Percentiles rank a stretch among this genome's conserved stretches.
phyloP scores from a whole-genome alignment of 2,888 invertebrate species.

The Pocota personata region DNA sequence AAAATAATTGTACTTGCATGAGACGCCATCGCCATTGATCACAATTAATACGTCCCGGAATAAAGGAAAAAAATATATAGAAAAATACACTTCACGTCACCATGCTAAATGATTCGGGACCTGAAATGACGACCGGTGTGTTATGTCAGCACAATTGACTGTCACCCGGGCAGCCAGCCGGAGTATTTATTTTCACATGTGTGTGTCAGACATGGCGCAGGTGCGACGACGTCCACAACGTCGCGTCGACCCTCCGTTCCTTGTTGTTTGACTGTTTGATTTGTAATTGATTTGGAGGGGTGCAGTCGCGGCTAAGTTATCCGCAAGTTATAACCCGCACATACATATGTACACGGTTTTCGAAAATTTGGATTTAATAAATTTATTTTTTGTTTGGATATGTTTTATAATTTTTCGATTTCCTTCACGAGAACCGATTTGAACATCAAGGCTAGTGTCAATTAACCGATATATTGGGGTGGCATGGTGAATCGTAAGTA shows the following conservation, averaged over 20 bases:
- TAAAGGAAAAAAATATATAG: neutral
- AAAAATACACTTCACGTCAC: slow-evolving; percentile 43
- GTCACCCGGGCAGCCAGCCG: slow-evolving; percentile 29
- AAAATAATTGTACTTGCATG: slow-evolving; percentile 49
- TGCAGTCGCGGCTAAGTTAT: slow-evolving; percentile 11
- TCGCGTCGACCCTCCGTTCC: slow-evolving; percentile 7
- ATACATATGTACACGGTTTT: slow-evolving; percentile 1
- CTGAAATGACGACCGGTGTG: slow-evolving; percentile 36
- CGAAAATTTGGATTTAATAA: neutral
- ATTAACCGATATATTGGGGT: neutral
- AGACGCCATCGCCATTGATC: slow-evolving; percentile 38
- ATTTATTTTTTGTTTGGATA: neutral
- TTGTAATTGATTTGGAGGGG: slow-evolving; percentile 19
- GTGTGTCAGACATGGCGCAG: slow-evolving; percentile 15
- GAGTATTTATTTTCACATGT: slow-evolving; percentile 7
- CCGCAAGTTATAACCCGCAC: neutral
- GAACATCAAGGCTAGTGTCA: neutral
- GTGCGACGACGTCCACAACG: slow-evolving; percentile 20
- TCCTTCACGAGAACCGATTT: neutral
- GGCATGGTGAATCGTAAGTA: neutral
- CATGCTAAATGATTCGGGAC: slow-evolving; percentile 39
- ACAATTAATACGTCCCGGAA: slow-evolving; percentile 16
- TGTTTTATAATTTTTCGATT: slow-evolving; percentile 15
- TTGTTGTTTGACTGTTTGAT: neutral
- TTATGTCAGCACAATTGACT: slow-evolving; percentile 27